These are phyloP conservation scores for Bradysia coprophila DNA, from an alignment of 1,140 invertebrate genomes.

Conservation along the genomic window DNA sequence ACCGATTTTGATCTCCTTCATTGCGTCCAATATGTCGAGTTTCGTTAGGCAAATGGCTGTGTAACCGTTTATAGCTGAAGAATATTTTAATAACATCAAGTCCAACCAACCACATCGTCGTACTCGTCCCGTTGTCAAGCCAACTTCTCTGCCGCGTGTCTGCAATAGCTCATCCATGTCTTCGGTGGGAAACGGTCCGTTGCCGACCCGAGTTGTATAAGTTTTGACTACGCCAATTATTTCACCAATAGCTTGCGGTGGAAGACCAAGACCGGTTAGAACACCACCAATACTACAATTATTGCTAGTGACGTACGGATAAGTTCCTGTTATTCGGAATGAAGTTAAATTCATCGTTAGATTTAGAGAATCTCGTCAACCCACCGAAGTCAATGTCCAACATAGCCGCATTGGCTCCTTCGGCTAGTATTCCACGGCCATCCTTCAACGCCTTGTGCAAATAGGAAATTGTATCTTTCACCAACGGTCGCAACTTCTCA, in stretches of 20 bases:
- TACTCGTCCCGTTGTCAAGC: slow-evolving; percentile 88
- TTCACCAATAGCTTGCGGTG: slow-evolving; percentile 74
- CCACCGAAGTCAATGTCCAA: slow-evolving; percentile 96
- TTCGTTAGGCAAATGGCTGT: slow-evolving; percentile 82
- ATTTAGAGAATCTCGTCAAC: too few species aligned
- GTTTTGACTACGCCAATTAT: slow-evolving; percentile 96
- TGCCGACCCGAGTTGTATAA: slow-evolving; percentile 94
- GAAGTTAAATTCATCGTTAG: too few species aligned
- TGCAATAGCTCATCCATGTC: slow-evolving; percentile 63
- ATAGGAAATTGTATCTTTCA: slow-evolving; percentile 79
- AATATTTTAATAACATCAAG: slow-evolving; percentile 75
- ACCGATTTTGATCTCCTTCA: slow-evolving; percentile 79
- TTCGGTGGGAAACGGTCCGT: slow-evolving; percentile 96
- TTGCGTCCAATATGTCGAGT: slow-evolving; percentile 86
- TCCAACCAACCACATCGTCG: slow-evolving; percentile 98
- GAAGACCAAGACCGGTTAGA: slow-evolving; percentile 90
- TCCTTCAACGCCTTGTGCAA: slow-evolving; percentile 58
- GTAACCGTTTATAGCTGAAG: slow-evolving; percentile 90
- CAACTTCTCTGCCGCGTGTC: slow-evolving; percentile 72
- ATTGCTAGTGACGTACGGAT: slow-evolving; percentile 97
- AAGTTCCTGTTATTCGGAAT: slow-evolving; percentile 85
- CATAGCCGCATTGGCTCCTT: slow-evolving; percentile 94
- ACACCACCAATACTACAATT: slow-evolving; percentile 98
- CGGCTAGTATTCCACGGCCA: slow-evolving; percentile 64
- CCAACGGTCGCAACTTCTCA: slow-evolving; percentile 65